A percentile compares a stretch with the other conserved stretches of the same genome.
Evolutionary conservation across 2,113 vertebrate genomes (phyloP).

Genomic region (Pygoscelis adeliae): DNA sequence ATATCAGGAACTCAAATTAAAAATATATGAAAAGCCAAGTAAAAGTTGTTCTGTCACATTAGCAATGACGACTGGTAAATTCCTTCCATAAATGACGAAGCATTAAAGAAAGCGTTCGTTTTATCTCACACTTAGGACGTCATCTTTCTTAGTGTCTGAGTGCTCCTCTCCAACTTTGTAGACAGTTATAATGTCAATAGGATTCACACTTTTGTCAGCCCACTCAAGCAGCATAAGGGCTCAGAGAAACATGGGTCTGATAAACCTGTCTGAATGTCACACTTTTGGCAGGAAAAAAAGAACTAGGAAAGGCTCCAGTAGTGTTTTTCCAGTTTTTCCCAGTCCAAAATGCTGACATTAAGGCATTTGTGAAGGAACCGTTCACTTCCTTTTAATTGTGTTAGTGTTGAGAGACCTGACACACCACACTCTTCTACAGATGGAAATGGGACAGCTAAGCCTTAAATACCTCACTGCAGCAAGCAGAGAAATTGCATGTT

Average conservation of each 20-base stretch:
- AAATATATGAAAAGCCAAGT: not conserved
- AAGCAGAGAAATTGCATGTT: not conserved
- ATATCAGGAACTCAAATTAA: not conserved
- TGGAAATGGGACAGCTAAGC: conserved; percentile 5
- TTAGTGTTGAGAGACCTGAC: conserved; percentile 20
- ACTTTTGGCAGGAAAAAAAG: conserved; percentile 67
- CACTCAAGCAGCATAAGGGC: conserved; percentile 70
- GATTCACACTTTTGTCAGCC: conserved; percentile 69
- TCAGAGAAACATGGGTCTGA: conserved; percentile 65
- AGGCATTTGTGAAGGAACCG: conserved; percentile 45
- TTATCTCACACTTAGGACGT: not conserved
- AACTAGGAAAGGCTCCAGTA: conserved; percentile 66
- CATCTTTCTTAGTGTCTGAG: not conserved
- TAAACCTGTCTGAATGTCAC: conserved; percentile 77
- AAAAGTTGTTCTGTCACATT: not conserved
- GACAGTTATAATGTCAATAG: conserved; percentile 51
- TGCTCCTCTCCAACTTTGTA: not conserved
- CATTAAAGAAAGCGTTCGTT: not conserved
- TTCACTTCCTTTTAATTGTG: conserved; percentile 10
- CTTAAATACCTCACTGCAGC: not conserved
- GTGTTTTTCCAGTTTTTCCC: conserved; percentile 52
- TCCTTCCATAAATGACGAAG: not conserved
- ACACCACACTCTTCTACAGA: not conserved
- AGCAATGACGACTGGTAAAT: not conserved
- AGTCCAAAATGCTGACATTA: conserved; percentile 70